These are phyloP conservation scores for Sthenelais limicola DNA, from an alignment of 2,888 invertebrate genomes.

Conservation along the genomic window DNA sequence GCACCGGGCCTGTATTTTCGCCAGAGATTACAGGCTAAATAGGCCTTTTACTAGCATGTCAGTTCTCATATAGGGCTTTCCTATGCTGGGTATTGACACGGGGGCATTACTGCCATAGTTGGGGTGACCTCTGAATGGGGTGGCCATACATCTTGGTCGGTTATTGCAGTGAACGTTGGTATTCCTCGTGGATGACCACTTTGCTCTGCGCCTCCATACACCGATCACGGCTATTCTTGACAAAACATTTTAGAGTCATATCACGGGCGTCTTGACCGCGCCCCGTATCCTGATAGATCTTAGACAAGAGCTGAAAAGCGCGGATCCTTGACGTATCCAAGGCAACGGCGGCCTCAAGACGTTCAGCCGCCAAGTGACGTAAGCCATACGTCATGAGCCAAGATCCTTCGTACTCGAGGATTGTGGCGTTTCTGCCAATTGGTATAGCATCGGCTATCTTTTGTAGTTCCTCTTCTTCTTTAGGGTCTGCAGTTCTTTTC, in stretches of 20 bases:
- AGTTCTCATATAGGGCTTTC: too few species aligned
- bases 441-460: conserved; percentile 48
- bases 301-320: conserved; percentile 53
- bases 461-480: conserved; percentile 49
- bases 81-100: too few species aligned
- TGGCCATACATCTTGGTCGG: too few species aligned
- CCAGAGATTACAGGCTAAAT: too few species aligned
- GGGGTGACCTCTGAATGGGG: too few species aligned
- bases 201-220: conserved; percentile 16
- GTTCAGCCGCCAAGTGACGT: conserved; percentile 51
- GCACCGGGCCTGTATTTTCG: too few species aligned
- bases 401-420: conserved; percentile 60
- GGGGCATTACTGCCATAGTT: too few species aligned
- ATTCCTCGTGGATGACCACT: conserved; percentile 14
- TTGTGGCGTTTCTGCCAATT: conserved; percentile 55
- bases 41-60: too few species aligned
- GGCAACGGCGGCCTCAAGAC: conserved; percentile 51
- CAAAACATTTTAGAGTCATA: conserved; percentile 15
- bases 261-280: conserved; percentile 20
- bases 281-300: conserved; percentile 15
- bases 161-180: too few species aligned
- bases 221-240: neutral
- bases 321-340: conserved; percentile 50
- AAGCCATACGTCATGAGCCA: conserved; percentile 56
- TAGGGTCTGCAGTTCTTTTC: conserved; percentile 47